Percentiles rank a stretch among this genome's conserved stretches.
Evolutionary conservation across 1,140 invertebrate species (phyloP).

Genomic region (Macrocentrus cingulum): DNA sequence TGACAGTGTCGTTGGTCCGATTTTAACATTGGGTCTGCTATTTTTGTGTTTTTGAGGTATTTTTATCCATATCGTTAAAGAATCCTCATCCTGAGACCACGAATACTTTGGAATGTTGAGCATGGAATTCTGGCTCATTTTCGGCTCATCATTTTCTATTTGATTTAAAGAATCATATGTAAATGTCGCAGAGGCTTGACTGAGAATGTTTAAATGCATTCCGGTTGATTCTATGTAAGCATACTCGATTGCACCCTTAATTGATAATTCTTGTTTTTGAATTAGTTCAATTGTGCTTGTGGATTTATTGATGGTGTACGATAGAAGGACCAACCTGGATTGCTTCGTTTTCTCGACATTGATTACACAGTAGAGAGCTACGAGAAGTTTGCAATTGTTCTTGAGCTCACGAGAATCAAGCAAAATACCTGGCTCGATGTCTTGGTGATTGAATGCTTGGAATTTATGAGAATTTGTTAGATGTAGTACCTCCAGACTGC

Average conservation of each 20-base stretch:
- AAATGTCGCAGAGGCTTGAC: constrained; percentile 59
- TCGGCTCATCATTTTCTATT: constrained; percentile 27
- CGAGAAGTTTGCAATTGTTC: constrained; percentile 33
- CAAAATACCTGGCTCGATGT: constrained; percentile 44
- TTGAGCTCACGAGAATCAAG: constrained; percentile 43
- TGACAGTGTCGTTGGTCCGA: constrained; percentile 44
- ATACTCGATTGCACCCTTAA: constrained; percentile 60
- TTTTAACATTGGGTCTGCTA: constrained; percentile 53
- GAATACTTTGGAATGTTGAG: constrained; percentile 49
- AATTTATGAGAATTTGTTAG: constrained; percentile 16
- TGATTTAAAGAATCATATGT: constrained; percentile 53
- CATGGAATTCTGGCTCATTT: constrained; percentile 14
- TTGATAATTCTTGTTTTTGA: constrained; percentile 46
- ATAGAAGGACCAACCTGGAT: constrained; percentile 36
- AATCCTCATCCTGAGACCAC: constrained; percentile 65
- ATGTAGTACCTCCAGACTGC: constrained; percentile 43
- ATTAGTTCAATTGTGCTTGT: constrained; percentile 22
- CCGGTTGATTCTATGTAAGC: constrained; percentile 59
- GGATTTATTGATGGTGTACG: constrained; percentile 26
- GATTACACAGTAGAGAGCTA: constrained; percentile 39
- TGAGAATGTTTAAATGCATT: constrained; percentile 56
- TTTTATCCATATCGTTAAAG: constrained; percentile 61
- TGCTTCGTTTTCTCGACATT: constrained; percentile 43
- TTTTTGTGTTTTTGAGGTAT: constrained; percentile 53
- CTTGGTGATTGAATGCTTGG: constrained; percentile 30